phyloP scores from a whole-genome alignment of 2,797 vertebrate genomes.

The Halcyon smyrnensis region DNA sequence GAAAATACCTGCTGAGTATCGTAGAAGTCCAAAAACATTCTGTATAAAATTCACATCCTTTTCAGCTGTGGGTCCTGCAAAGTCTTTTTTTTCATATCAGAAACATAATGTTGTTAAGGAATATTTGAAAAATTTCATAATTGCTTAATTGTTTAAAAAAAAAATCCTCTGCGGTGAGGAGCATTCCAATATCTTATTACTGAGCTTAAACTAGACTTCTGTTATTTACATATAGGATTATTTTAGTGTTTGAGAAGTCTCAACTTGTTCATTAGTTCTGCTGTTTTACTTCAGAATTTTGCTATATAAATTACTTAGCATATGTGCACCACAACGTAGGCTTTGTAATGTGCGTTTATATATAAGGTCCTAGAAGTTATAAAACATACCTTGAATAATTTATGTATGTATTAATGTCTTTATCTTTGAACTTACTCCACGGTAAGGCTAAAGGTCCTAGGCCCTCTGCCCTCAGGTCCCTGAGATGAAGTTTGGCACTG shows the following conservation, averaged over 20 bases:
- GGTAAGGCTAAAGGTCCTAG: neutral
- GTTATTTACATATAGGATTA: neutral
- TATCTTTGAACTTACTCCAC: neutral
- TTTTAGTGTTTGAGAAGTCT: neutral
- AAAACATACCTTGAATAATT: neutral
- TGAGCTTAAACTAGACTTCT: neutral
- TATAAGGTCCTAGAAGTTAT: neutral
- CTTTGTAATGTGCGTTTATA: neutral
- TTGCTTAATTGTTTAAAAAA: neutral
- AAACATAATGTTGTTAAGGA: neutral
- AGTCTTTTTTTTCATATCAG: neutral
- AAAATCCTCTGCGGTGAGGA: neutral
- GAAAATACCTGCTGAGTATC: neutral
- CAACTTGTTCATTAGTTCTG: neutral
- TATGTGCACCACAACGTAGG: neutral
- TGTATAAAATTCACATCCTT: neutral
- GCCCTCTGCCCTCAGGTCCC: neutral
- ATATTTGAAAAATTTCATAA: neutral
- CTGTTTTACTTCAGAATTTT: neutral
- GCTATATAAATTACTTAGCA: neutral
- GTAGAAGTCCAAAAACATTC: neutral
- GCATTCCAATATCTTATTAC: neutral
- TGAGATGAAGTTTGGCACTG: neutral
- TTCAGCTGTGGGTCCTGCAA: neutral
- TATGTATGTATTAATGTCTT: neutral